Evolutionary conservation across 2,113 vertebrate species (phyloP), one percentile per base, ranked within the genome.

Genomic region (Sterrhoptilus dennistouni): DNA sequence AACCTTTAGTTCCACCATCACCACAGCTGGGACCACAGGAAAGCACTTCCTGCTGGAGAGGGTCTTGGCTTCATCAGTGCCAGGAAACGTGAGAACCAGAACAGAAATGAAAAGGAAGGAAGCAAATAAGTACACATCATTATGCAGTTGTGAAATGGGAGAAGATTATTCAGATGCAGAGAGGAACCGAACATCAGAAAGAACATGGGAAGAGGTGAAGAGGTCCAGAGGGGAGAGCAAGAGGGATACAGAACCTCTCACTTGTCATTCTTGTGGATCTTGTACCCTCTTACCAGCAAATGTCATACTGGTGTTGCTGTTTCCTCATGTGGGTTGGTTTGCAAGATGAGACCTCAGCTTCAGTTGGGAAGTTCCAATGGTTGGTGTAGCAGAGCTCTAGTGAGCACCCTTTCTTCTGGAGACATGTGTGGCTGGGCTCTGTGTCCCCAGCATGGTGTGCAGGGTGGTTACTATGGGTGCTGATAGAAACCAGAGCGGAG

Each of bases 141-240:
- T 21, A 27, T 23, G 27, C 56, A 45, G 19, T 69, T 15, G 9
- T 64, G 69, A 87, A 42, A 57, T 16, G 6, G 77, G 18, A 54
- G 16, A 31, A 83, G 35, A 54, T 1, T 3, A 28, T 33, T 45
- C 0, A 0, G 54, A 28, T 35, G 16, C 4, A 8, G 64, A 84
- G 44, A 81, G 49, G 50, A 94, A 69, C 25, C 40, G 22, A 54
- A 44, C 22, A 42, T 40, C 49, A 72, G 33, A 69, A 72, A n/a
- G 33, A 56, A 18, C 14, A 27, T 36, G 63, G 31, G 57, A 81
- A 63, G 18, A 59, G 59, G 59, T 44, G 1, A 44, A 42, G 21
- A 66, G 14, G 31, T 54, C 28, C 33, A 28, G 38, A 84, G 38
- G 12, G 21, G 31, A 84, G 38, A 83, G n/a, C 49, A 44, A 53